phyloP scores from a whole-genome alignment of 2,113 vertebrate genomes.

The Cinclus mexicanus region DNA sequence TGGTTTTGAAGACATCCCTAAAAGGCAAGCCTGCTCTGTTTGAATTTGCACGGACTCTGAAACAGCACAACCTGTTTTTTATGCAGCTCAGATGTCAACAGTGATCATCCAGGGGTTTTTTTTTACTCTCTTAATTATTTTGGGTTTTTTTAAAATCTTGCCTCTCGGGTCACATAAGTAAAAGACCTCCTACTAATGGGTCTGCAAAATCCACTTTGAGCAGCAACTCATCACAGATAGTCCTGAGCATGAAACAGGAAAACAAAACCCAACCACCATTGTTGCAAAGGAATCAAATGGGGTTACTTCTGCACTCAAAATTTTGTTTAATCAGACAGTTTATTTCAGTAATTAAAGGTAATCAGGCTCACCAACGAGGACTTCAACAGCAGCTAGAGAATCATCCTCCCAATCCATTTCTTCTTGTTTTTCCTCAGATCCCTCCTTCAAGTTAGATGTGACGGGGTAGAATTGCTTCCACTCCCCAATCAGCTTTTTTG shows the following conservation, averaged over 20 bases:
- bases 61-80: background rate
- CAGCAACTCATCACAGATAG: background rate
- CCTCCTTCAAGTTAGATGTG: constrained; percentile 86
- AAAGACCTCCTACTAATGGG: background rate
- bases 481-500: constrained; percentile 95
- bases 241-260: background rate
- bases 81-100: background rate
- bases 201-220: background rate
- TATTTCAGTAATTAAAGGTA: background rate
- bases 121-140: background rate
- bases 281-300: background rate
- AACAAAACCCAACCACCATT: background rate
- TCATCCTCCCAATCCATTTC: constrained; percentile 99
- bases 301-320: background rate
- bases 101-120: background rate
- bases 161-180: background rate
- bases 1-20: background rate
- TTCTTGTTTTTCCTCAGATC: constrained; percentile 88
- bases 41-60: background rate
- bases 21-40: background rate
- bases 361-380: constrained; percentile 91
- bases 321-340: background rate
- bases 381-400: constrained; percentile 95
- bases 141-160: background rate
- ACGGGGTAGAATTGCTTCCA: constrained; percentile 99